phyloP scores from a whole-genome alignment of 2,888 invertebrate genomes.

The Eupithecia tripunctaria region DNA sequence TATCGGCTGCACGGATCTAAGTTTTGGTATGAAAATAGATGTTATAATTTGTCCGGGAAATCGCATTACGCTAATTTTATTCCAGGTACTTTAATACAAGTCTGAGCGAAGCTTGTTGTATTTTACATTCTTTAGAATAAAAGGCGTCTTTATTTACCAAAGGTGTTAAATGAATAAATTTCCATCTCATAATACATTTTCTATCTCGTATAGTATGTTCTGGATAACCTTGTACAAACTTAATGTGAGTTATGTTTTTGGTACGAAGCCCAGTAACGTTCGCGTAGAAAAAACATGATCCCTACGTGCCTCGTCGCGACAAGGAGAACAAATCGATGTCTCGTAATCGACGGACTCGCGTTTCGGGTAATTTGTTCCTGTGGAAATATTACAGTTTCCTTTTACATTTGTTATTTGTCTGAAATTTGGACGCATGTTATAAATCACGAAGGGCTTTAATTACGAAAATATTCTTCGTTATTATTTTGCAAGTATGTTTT shows the following conservation, averaged over 20 bases:
- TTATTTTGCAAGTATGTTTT: neutral
- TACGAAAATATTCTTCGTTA: neutral
- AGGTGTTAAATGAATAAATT: neutral
- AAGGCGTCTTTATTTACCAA: neutral
- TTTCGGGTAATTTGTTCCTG: constrained; percentile 61
- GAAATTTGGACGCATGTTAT: constrained; percentile 21
- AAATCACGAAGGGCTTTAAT: constrained; percentile 22
- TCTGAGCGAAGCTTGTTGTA: neutral
- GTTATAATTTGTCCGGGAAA: neutral
- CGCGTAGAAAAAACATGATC: constrained; percentile 58
- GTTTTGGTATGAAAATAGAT: neutral
- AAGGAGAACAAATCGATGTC: constrained; percentile 67
- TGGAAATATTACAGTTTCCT: constrained; percentile 55
- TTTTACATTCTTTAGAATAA: neutral
- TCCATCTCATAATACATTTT: neutral
- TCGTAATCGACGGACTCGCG: constrained; percentile 65
- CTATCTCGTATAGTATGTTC: neutral
- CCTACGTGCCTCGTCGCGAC: constrained; percentile 61
- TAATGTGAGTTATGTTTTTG: constrained; percentile 41
- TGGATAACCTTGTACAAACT: constrained; percentile 1
- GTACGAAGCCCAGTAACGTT: constrained; percentile 43
- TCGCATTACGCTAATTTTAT: neutral
- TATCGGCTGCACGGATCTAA: neutral
- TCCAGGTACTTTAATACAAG: too few relatives aligned
- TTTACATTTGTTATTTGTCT: constrained; percentile 46